Conservation (phyloP, 2,888 invertebrate genomes). For the Thelaira solivaga region DNA sequence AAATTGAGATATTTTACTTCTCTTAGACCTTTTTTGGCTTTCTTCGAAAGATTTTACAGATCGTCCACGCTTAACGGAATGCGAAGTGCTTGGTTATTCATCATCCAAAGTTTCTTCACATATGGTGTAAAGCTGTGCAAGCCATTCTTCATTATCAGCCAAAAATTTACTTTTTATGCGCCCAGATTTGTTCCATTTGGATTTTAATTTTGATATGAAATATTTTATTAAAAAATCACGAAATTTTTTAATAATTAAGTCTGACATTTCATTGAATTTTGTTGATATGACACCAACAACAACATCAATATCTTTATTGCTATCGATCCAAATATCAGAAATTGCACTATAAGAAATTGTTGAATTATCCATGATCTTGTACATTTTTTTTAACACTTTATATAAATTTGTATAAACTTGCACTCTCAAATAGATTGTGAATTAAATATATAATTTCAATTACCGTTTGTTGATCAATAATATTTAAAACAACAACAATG, state of each 20-base stretch:
- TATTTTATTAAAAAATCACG: slow-evolving; percentile 38
- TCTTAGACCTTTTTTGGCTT: too few relatives aligned
- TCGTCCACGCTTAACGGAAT: slow-evolving; percentile 37
- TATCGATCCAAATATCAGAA: slow-evolving; percentile 31
- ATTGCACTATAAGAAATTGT: slow-evolving; percentile 32
- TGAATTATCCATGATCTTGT: slow-evolving; percentile 29
- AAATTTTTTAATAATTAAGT: slow-evolving; percentile 28
- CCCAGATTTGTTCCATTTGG: slow-evolving; percentile 28
- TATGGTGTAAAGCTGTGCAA: too few relatives aligned
- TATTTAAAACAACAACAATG: not conserved
- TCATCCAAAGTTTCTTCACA: slow-evolving; percentile 32
- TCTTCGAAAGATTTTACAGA: slow-evolving; percentile 25
- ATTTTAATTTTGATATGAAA: slow-evolving; percentile 31
- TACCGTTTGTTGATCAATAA: not conserved
- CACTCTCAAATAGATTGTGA: not conserved
- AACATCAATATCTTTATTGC: slow-evolving; percentile 36
- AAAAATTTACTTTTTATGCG: slow-evolving; percentile 32
- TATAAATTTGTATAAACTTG: not conserved
- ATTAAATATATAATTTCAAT: not conserved
- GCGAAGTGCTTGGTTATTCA: slow-evolving; percentile 23
- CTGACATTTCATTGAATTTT: slow-evolving; percentile 28
- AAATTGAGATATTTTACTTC: too few relatives aligned
- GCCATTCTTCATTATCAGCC: too few relatives aligned
- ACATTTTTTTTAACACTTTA: not conserved
- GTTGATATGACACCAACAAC: slow-evolving; percentile 41